Evolutionary conservation across 2,888 invertebrate genomes (phyloP).

Genomic region (Spilosoma lubricipeda): DNA sequence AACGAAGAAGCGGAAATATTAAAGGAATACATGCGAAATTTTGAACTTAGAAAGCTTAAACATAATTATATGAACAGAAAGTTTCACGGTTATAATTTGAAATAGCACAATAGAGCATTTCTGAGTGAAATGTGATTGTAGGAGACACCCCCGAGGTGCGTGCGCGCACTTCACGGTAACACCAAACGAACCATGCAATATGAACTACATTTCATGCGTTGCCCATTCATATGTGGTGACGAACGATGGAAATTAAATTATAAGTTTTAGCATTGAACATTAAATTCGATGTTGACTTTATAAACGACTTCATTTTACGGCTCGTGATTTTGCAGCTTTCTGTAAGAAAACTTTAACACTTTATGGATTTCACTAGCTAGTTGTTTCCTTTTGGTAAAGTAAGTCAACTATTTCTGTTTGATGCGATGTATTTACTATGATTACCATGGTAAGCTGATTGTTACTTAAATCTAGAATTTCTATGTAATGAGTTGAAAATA

Average conservation of each 20-base stretch:
- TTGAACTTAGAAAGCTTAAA: slow-evolving; percentile 36
- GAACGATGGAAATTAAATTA: slow-evolving; percentile 50
- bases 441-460: neutral
- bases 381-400: neutral
- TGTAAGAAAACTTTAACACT: slow-evolving; percentile 36
- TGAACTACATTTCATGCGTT: slow-evolving; percentile 74
- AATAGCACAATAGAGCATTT: slow-evolving; percentile 45
- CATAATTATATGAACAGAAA: slow-evolving; percentile 38
- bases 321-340: slow-evolving; percentile 36
- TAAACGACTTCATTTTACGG: slow-evolving; percentile 33
- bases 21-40: slow-evolving; percentile 24
- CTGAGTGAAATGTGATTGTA: slow-evolving; percentile 44
- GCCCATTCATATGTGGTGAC: slow-evolving; percentile 50
- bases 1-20: neutral
- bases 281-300: slow-evolving; percentile 32
- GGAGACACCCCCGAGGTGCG: slow-evolving; percentile 38
- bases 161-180: slow-evolving; percentile 40
- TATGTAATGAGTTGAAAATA: neutral
- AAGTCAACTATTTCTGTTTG: neutral
- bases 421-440: neutral
- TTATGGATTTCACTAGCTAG: slow-evolving; percentile 36
- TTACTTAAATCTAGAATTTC: neutral
- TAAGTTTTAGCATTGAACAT: slow-evolving; percentile 43
- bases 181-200: slow-evolving; percentile 65
- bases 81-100: slow-evolving; percentile 33